Conservation (phyloP, 1,140 invertebrate species). For the Anoplophora glabripennis region DNA sequence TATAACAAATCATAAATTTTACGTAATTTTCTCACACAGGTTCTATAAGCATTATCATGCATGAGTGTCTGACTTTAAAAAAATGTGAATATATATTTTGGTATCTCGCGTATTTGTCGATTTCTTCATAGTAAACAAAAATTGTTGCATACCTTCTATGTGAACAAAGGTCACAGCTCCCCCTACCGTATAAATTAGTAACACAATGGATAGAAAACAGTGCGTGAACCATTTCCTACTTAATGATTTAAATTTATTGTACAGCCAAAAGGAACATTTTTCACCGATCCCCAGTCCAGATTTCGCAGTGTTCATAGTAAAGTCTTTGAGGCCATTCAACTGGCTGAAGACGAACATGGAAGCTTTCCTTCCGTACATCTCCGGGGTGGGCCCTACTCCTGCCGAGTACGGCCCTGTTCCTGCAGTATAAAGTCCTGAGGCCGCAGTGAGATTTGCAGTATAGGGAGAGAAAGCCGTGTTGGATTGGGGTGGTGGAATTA, state of each 20-base stretch:
- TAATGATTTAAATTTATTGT: conserved; percentile 71
- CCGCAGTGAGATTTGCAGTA: neutral
- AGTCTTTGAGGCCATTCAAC: conserved; percentile 71
- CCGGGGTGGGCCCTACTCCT: conserved; percentile 4
- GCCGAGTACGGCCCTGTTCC: neutral
- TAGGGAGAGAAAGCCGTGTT: conserved; percentile 3
- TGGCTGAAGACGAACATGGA: conserved; percentile 73
- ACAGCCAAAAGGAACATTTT: conserved; percentile 75
- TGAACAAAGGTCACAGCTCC: conserved; percentile 74
- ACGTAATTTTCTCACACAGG: too few relatives aligned
- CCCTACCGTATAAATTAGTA: conserved; percentile 72
- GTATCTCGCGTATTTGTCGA: too few relatives aligned
- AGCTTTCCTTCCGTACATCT: conserved; percentile 59
- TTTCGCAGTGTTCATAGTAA: conserved; percentile 68
- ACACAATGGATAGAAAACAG: conserved; percentile 74
- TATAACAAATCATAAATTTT: too few relatives aligned
- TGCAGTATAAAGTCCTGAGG: conserved; percentile 8
- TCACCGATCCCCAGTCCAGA: conserved; percentile 77
- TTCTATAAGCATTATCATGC: too few relatives aligned
- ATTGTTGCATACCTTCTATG: conserved; percentile 63
- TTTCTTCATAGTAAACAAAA: too few relatives aligned
- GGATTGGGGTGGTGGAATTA: conserved; percentile 30
- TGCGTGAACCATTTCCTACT: conserved; percentile 86
- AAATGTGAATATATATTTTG: too few relatives aligned
- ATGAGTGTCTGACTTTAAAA: too few relatives aligned